These are phyloP conservation scores for Oophaga sylvatica DNA, from an alignment of 2,797 vertebrate species.

Conservation along the genomic window DNA sequence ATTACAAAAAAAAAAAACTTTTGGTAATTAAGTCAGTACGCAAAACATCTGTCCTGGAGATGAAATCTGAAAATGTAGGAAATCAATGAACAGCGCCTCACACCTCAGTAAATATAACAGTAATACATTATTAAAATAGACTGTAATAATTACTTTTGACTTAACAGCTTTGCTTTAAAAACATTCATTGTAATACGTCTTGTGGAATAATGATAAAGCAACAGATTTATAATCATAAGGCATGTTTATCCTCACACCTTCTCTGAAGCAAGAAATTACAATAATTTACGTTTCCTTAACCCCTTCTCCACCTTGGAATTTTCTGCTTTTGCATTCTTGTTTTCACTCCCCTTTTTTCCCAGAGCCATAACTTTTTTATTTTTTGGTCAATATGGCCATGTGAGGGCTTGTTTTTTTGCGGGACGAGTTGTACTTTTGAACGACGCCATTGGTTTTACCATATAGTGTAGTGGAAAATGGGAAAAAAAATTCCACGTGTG, in stretches of 20 bases:
- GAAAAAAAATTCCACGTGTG: too few relatives aligned
- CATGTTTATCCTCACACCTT: neutral
- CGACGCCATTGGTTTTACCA: too few relatives aligned
- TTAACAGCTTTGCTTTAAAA: conserved; percentile 4
- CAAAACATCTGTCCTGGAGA: conserved; percentile 18
- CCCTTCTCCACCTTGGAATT: too few relatives aligned
- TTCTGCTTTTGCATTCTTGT: too few relatives aligned
- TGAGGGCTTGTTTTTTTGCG: too few relatives aligned
- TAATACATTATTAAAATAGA: conserved; percentile 11
- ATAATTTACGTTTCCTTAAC: neutral
- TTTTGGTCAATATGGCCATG: too few relatives aligned
- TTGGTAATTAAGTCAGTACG: conserved; percentile 15
- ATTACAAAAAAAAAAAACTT: conserved; percentile 15
- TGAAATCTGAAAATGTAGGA: conserved; percentile 6
- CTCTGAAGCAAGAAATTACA: neutral
- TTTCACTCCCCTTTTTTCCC: too few relatives aligned
- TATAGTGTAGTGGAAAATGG: too few relatives aligned
- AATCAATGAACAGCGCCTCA: neutral
- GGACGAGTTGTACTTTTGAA: too few relatives aligned
- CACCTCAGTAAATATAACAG: conserved; percentile 24
- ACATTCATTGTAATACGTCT: neutral
- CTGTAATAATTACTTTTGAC: conserved; percentile 12
- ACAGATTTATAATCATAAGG: neutral
- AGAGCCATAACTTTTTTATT: too few relatives aligned
- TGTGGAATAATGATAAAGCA: neutral